Base-by-base conservation (phyloP, 1,140 invertebrate species). In the Aphaenogaster floridana region DNA sequence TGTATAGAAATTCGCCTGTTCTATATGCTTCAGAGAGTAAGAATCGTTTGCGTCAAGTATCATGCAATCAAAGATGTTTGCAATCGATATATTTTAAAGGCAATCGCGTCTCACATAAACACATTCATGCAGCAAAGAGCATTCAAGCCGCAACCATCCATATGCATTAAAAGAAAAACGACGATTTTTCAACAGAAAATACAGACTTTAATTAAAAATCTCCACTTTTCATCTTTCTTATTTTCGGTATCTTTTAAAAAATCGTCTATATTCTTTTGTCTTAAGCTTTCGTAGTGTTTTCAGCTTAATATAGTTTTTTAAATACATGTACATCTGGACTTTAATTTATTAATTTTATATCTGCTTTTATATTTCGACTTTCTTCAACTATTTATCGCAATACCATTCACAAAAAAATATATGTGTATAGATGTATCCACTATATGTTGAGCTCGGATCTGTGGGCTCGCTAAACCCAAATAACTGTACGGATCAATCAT, bases 151-250 rank as follows among this genome's bases (percentile, higher is more conserved):
- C 57, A 54, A 52, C 54, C n/a, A n/a, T 61, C 1, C 39, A 34
- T 61, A 17, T 15, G 6, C 7, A 21, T 57, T 36, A 39, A 21
- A 13, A 13, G 8, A 52, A 21, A 21, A 68, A 52, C 6, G 3
- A 68, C 0, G 4, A 77, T 45, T 8, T 36, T 17, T 34, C 17
- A 11, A 21, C 17, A 52, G n/a, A 36, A 76, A 42, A 42, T 15
- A 13, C 5, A 79, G 17, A 48, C 15, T 77, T 77, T 42, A 61
- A 61, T 45, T 77, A 77, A 77, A 45, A 34, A 15, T 77, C 15
- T 63, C 21, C 7, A 28, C 28, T 28, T 28, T 28, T 0, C 28
- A 28, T 28, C 28, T 28, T 28, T 28, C 28, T 28, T 0, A 28
- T 28, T 28, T 28, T 42, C 15, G 8, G 42, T 39, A 17, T n/a